Conservation (phyloP, 2,888 invertebrate genomes). For the Branchipolynoe longqiensis region DNA sequence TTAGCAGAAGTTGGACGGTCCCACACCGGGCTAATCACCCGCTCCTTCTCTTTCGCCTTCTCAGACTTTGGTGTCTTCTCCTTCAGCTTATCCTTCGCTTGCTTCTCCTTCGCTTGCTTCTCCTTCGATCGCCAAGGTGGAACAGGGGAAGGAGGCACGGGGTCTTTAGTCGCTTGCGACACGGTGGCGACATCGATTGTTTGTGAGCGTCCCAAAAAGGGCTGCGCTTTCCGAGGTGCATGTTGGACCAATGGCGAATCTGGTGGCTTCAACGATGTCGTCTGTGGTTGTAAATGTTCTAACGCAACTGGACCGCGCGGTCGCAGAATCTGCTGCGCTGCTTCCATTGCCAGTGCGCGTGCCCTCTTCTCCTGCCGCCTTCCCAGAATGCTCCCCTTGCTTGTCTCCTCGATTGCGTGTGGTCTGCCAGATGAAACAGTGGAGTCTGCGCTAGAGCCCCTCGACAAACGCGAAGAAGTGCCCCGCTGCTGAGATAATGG, state of each 20-base stretch:
- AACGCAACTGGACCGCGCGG: slow-evolving; percentile 18
- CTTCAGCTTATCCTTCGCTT: neutral
- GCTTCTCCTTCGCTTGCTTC: neutral
- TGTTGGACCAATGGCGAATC: slow-evolving; percentile 34
- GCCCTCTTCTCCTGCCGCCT: slow-evolving; percentile 39
- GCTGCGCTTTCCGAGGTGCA: slow-evolving; percentile 35
- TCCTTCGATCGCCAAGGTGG: slow-evolving; percentile 36
- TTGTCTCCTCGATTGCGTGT: neutral
- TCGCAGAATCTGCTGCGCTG: neutral
- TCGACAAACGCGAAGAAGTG: neutral
- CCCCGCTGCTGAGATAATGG: neutral
- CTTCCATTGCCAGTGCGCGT: slow-evolving; percentile 27
- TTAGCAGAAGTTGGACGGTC: slow-evolving; percentile 2
- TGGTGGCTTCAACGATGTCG: neutral
- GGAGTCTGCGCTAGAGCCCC: slow-evolving; percentile 10
- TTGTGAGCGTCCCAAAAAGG: neutral
- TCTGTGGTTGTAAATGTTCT: neutral
- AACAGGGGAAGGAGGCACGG: slow-evolving; percentile 5
- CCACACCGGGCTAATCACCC: neutral
- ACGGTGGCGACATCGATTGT: slow-evolving; percentile 6
- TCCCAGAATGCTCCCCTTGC: neutral
- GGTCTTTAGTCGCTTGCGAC: neutral
- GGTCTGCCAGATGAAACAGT: neutral
- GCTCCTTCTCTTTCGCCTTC: neutral
- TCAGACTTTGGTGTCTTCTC: neutral